These are phyloP conservation scores for Hybognathus amarus DNA, from an alignment of 2,797 vertebrate genomes.

Conservation along the genomic window DNA sequence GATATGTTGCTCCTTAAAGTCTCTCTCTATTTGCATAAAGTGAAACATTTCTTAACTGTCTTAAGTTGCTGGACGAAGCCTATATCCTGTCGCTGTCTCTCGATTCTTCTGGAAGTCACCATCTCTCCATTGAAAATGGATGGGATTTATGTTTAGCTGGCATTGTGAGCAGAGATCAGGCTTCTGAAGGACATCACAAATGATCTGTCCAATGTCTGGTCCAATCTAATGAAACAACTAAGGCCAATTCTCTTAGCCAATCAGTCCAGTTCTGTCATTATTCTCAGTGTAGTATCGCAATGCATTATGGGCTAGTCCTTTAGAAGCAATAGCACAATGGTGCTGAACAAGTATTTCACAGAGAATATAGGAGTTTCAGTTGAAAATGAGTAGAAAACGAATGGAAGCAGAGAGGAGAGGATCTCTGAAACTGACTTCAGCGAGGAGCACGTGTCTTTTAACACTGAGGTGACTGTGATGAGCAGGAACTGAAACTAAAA, in stretches of 20 bases:
- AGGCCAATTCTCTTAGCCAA: neutral
- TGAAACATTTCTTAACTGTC: neutral
- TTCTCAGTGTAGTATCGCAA: neutral
- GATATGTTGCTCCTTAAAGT: neutral
- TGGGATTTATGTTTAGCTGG: neutral
- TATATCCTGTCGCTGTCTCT: neutral
- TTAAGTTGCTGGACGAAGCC: neutral
- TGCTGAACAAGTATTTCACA: neutral
- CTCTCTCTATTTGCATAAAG: neutral
- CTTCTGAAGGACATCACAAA: neutral
- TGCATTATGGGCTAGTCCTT: neutral
- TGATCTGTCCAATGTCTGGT: neutral
- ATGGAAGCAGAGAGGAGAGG: neutral
- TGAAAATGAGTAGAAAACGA: neutral
- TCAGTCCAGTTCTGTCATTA: slow-evolving; percentile 46
- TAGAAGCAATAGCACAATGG: neutral
- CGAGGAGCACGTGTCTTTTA: neutral
- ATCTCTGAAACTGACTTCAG: neutral
- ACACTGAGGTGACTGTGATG: neutral
- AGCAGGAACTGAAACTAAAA: neutral
- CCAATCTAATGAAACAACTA: neutral
- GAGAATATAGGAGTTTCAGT: too few relatives aligned
- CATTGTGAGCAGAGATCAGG: neutral
- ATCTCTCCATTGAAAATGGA: neutral
- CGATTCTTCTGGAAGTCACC: neutral